Conservation (phyloP, 1,140 invertebrate species). For the Drosophila repletoides region DNA sequence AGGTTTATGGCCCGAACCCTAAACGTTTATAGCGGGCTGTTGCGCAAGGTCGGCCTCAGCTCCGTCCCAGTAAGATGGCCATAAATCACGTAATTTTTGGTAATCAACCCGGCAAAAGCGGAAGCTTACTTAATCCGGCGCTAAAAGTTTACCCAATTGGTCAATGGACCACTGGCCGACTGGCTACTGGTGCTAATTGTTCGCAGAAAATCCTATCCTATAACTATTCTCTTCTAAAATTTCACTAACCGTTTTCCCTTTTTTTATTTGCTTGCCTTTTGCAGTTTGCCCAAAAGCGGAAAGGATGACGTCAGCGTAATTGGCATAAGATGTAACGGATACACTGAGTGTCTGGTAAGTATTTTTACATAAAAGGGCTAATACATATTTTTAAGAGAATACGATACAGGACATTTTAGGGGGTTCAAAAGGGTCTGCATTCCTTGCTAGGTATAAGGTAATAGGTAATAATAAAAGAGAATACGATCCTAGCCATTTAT, state of each 20-base stretch:
- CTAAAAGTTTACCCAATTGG: constrained; percentile 46
- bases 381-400: too few relatives aligned
- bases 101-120: background rate
- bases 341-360: constrained; percentile 52
- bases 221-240: background rate
- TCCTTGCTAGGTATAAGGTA: too few relatives aligned
- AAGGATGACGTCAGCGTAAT: constrained; percentile 38
- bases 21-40: constrained; percentile 18
- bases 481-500: too few relatives aligned
- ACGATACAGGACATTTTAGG: too few relatives aligned
- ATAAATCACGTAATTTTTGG: constrained; percentile 31
- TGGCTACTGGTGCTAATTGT: constrained; percentile 27
- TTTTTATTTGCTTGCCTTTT: constrained; percentile 36
- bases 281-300: constrained; percentile 53
- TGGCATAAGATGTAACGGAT: constrained; percentile 22
- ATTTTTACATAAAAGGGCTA: constrained; percentile 4
- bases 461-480: too few relatives aligned
- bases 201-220: constrained; percentile 13
- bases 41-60: background rate
- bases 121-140: constrained; percentile 31
- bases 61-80: background rate
- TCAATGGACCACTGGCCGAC: too few relatives aligned
- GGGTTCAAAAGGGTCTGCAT: too few relatives aligned
- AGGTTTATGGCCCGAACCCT: constrained; percentile 1
- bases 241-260: constrained; percentile 4